Percentiles rank a stretch among this genome's conserved stretches.
Conservation (phyloP, 1,140 invertebrate species). For the Calliopsis andreniformis region DNA sequence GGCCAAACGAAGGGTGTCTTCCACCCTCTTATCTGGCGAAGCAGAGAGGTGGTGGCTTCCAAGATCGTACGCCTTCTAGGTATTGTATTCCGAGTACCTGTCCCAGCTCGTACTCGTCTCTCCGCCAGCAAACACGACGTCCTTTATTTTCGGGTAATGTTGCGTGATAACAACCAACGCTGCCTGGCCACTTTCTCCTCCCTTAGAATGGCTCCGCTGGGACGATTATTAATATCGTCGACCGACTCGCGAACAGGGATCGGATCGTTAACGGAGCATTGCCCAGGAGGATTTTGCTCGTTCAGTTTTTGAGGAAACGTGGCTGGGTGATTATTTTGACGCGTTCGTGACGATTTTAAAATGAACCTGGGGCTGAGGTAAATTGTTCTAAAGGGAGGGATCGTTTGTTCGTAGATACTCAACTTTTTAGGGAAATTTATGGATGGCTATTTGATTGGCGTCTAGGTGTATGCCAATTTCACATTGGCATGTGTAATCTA, state of each 20-base stretch:
- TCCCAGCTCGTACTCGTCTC: constrained; percentile 7
- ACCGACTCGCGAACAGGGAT: constrained; percentile 39
- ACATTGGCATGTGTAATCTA: too few relatives aligned
- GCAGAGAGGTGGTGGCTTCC: constrained; percentile 9
- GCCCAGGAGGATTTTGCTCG: background rate
- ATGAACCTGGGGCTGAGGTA: too few relatives aligned
- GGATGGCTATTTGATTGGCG: too few relatives aligned
- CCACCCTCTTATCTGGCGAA: constrained; percentile 34
- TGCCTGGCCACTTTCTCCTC: constrained; percentile 16
- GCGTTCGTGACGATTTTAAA: too few relatives aligned
- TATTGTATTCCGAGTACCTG: constrained; percentile 48
- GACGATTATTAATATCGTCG: constrained; percentile 63
- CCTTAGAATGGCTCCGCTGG: constrained; percentile 50
- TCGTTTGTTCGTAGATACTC: too few relatives aligned
- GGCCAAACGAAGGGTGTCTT: constrained; percentile 20
- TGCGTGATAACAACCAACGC: constrained; percentile 66
- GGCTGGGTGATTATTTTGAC: background rate
- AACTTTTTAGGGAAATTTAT: too few relatives aligned
- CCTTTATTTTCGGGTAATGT: constrained; percentile 72
- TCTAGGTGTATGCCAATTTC: too few relatives aligned
- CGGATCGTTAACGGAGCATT: constrained; percentile 45
- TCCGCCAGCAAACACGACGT: constrained; percentile 22
- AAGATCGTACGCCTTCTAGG: constrained; percentile 43
- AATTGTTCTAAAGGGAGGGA: too few relatives aligned
- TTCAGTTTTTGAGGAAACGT: constrained; percentile 24